A percentile compares a stretch with the other conserved stretches of the same genome.
Conservation (phyloP, 2,113 vertebrate genomes). For the Lagopus leucura region DNA sequence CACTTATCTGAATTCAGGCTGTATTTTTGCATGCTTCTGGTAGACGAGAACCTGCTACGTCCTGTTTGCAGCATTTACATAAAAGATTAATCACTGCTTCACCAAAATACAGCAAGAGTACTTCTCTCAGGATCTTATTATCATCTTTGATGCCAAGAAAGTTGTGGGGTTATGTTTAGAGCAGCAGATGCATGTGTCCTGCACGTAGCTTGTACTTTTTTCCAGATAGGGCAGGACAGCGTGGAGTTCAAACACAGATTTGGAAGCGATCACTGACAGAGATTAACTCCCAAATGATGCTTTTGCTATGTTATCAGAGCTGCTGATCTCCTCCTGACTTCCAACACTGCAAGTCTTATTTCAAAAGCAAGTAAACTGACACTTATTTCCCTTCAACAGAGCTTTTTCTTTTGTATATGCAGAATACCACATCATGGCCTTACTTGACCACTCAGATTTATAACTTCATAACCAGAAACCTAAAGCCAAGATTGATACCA, state of each 20-base stretch:
- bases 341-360: background rate
- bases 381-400: background rate
- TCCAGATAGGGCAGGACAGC: fast-evolving
- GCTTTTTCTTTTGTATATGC: background rate
- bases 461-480: background rate
- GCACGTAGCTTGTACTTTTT: background rate
- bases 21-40: background rate
- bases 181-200: background rate
- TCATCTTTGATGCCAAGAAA: background rate
- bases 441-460: background rate
- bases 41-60: background rate
- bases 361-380: background rate
- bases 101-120: background rate
- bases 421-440: fast-evolving
- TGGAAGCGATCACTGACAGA: background rate
- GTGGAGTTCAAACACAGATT: background rate
- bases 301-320: background rate
- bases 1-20: background rate
- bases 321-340: background rate
- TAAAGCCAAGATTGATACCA: background rate
- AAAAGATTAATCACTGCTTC: background rate
- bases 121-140: background rate
- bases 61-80: background rate
- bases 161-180: background rate
- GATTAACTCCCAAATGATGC: background rate